Percentiles rank a stretch among this genome's conserved stretches.
phyloP scores from a whole-genome alignment of 1,140 invertebrate species.

The Heliconius himera region DNA sequence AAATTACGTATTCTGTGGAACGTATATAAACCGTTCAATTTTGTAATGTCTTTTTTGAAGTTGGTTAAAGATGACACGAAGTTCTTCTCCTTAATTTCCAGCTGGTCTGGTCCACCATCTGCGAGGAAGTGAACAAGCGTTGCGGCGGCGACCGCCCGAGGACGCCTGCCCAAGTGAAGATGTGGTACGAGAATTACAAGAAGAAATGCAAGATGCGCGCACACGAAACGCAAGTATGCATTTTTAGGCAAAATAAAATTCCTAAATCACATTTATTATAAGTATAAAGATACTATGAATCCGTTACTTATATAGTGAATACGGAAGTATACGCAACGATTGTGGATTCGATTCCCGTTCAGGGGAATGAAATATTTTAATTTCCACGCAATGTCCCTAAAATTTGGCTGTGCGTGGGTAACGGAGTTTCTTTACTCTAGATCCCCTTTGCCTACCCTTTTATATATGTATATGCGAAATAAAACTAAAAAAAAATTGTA shows the following conservation, averaged over 20 bases:
- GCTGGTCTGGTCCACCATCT: conserved; percentile 81
- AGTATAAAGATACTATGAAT: too few relatives aligned
- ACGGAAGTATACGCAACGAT: background rate
- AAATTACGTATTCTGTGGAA: background rate
- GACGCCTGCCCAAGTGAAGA: conserved; percentile 80
- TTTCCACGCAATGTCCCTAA: background rate
- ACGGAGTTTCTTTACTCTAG: too few relatives aligned
- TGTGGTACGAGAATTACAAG: conserved; percentile 82
- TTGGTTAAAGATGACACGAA: too few relatives aligned
- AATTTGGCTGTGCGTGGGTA: background rate
- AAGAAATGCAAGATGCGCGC: conserved; percentile 82
- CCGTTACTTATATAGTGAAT: background rate
- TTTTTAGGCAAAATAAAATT: background rate
- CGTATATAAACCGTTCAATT: background rate
- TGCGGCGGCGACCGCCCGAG: conserved; percentile 78
- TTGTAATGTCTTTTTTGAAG: too few relatives aligned
- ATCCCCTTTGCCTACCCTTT: too few relatives aligned
- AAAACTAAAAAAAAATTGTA: background rate
- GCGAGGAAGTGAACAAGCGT: conserved; percentile 79
- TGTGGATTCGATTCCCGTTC: too few relatives aligned
- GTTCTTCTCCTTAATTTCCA: conserved; percentile 36
- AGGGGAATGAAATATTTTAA: too few relatives aligned
- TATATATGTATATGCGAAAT: background rate
- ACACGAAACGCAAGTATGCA: conserved; percentile 64
- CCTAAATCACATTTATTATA: too few relatives aligned